Conservation (phyloP, 1,140 invertebrate species). For the Drosophila athabasca region DNA sequence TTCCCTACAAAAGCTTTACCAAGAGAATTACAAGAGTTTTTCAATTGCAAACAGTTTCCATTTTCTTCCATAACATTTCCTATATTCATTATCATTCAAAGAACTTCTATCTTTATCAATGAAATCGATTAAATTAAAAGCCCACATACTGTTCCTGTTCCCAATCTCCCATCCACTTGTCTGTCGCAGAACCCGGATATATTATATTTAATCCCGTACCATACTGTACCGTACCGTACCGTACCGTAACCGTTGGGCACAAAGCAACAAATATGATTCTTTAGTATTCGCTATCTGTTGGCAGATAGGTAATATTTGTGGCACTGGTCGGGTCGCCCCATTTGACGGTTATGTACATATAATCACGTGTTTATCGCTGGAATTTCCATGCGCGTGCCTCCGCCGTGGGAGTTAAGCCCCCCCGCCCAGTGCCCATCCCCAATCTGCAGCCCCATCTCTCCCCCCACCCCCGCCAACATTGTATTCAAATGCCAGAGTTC, state of each 20-base stretch:
- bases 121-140: neutral
- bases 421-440: conserved; percentile 16
- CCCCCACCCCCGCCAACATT: conserved; percentile 19
- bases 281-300: conserved; percentile 12
- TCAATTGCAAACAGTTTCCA: no score
- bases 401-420: conserved; percentile 47
- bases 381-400: conserved; percentile 70
- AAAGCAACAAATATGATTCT: conserved; percentile 22
- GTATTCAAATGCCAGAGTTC: conserved; percentile 64
- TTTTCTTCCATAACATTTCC: no score
- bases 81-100: no score
- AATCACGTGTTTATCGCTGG: conserved; percentile 78
- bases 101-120: no score
- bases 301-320: conserved; percentile 23
- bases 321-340: conserved; percentile 23
- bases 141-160: no score
- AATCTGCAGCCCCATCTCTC: neutral
- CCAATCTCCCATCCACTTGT: no score
- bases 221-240: no score
- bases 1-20: no score
- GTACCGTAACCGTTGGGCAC: neutral
- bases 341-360: conserved; percentile 60
- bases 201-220: no score
- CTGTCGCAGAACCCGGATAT: no score
- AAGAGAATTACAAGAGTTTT: no score